A percentile compares a stretch with the other conserved stretches of the same genome.
Evolutionary conservation across 2,888 invertebrate genomes (phyloP).

Genomic region (Hydroisotoma schaefferi): DNA sequence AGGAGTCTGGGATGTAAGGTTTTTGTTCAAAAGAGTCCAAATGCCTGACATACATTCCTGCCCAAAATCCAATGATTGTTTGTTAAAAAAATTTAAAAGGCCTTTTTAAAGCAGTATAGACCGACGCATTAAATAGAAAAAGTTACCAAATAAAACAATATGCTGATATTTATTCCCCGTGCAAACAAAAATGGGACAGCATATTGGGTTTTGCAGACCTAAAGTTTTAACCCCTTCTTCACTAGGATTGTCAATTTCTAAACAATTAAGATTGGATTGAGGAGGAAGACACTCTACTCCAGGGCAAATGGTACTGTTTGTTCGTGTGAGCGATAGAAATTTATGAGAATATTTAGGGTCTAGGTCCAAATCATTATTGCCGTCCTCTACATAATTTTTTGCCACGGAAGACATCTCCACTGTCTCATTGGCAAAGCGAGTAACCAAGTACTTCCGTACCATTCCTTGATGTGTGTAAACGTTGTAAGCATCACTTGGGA

Average conservation of each 20-base stretch:
- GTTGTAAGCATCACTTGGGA: neutral
- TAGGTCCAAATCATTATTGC: neutral
- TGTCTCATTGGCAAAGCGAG: neutral
- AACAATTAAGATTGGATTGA: neutral
- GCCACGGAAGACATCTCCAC: neutral
- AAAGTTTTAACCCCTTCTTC: neutral
- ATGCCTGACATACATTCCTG: constrained; percentile 11
- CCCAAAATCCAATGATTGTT: neutral
- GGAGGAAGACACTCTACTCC: constrained; percentile 2
- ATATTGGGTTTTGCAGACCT: neutral
- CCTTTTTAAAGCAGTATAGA: neutral
- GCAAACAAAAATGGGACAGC: constrained; percentile 5
- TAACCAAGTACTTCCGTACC: too few species aligned
- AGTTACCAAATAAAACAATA: constrained; percentile 8
- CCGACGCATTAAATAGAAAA: neutral
- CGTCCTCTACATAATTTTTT: neutral
- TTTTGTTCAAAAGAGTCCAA: too few species aligned
- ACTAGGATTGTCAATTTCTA: neutral
- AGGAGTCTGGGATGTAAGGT: too few species aligned
- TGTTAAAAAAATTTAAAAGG: neutral
- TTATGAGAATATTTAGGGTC: neutral
- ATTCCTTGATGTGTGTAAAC: constrained; percentile 1
- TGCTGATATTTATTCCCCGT: neutral
- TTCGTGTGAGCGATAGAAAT: neutral
- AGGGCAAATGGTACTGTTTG: neutral